A percentile compares a stretch with the other conserved stretches of the same genome.
These are phyloP conservation scores for Macrotus californicus DNA, from an alignment of 2,113 vertebrate species.

Conservation along the genomic window DNA sequence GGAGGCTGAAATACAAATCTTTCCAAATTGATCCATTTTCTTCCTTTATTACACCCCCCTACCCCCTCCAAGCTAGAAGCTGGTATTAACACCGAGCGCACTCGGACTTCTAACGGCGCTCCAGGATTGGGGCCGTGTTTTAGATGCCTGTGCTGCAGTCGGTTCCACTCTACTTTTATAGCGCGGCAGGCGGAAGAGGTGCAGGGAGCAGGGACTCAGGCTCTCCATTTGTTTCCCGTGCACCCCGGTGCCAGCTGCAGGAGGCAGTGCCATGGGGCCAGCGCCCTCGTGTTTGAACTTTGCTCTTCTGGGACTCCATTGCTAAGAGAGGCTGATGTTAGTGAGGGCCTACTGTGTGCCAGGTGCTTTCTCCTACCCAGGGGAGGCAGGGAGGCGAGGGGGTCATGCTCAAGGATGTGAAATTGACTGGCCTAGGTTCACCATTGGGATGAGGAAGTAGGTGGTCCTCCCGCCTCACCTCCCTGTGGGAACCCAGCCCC, in stretches of 20 bases:
- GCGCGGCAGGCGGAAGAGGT: background rate
- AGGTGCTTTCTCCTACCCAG: background rate
- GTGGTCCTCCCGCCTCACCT: background rate
- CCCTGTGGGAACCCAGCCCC: accelerated
- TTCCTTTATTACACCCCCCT: background rate
- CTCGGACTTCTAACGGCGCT: background rate
- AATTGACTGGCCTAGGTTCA: background rate
- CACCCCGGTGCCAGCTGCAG: background rate
- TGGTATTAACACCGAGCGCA: background rate
- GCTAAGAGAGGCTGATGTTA: background rate
- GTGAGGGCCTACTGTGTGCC: background rate
- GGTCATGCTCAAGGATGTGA: background rate
- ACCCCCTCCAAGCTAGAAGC: background rate
- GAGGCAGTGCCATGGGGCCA: background rate
- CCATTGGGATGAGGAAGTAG: background rate
- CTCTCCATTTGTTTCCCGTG: background rate
- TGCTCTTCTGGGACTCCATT: accelerated
- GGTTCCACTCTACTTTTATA: background rate
- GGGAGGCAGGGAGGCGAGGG: background rate
- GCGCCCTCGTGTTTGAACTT: background rate
- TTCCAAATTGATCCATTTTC: background rate
- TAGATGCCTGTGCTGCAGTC: background rate
- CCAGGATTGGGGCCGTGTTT: background rate
- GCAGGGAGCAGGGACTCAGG: background rate
- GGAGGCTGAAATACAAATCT: slow-evolving; percentile 25